Evolutionary conservation across 1,140 invertebrate species (phyloP), one percentile per base, ranked within the genome.

Genomic region (Ceratitis capitata): DNA sequence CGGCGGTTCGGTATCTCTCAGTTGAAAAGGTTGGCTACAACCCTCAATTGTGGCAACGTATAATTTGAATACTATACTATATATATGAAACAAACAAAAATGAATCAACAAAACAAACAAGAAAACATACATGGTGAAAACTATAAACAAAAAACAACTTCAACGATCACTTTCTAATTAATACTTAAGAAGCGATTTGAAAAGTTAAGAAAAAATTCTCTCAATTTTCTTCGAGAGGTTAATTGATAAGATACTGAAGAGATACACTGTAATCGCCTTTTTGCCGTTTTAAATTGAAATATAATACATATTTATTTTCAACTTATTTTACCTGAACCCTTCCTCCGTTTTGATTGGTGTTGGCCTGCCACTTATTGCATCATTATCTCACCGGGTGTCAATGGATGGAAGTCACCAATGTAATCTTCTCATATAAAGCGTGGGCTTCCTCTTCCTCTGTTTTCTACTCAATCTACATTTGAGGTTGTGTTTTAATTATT

Each of bases 191-290:
- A 32, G 58, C 29, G 58, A 32, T 64, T 45, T 23, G 45, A 47
- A 82, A 82, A 82, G 51, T 56, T 23, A 26, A 35, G n/a, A 82
- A 82, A 82, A 82, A 82, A 23, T 82, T 82, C 74, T 82, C 69
- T 78, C 69, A 35, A 45, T 78, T 78, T 35, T 78, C 74, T 14
- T 82, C 29, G 74, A 47, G 74, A 39, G 74, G 39, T 82, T 82
- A 23, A 47, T 82, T 82, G 26, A 82, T 82, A 47, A 82, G 74
- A 82, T 82, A 82, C 39, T 82, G 74, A 12, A 39, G 45, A 42
- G 74, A 12, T 23, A 5, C n/a, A 26, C 7, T 19, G 74, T 14
- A 16, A 82, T 82, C 74, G 74, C 74, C 74, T 82, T 42, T 49
- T 64, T 64, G 19, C 19, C 51, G 23, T 2, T 53, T 6, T 47